These are phyloP conservation scores for Poecile atricapillus DNA, from an alignment of 2,113 vertebrate genomes.

Conservation along the genomic window DNA sequence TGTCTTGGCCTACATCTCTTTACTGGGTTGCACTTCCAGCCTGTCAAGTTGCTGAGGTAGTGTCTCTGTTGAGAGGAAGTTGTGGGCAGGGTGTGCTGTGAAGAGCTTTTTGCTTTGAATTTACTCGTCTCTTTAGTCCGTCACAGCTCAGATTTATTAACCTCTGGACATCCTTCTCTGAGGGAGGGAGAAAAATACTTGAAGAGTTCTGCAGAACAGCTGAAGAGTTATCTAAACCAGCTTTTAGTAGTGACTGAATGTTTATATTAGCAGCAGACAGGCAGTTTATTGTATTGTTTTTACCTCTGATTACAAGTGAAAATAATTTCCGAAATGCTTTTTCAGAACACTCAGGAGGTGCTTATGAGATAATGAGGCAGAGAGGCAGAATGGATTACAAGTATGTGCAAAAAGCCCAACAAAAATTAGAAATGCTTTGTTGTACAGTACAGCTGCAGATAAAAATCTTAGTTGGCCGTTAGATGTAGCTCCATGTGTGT, in stretches of 20 bases:
- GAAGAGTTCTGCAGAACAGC: not conserved
- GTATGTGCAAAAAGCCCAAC: not conserved
- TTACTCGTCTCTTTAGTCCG: slow-evolving; percentile 1
- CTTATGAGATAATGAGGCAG: not conserved
- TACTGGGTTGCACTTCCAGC: not conserved
- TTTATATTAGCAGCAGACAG: not conserved
- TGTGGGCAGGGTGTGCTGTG: not conserved
- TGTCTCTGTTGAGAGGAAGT: not conserved
- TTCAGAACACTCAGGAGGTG: not conserved
- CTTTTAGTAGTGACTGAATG: not conserved
- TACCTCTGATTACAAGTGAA: not conserved
- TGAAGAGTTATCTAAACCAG: not conserved
- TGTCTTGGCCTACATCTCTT: not conserved
- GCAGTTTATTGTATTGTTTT: not conserved
- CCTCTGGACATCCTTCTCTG: not conserved
- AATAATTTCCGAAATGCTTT: slow-evolving; percentile 5
- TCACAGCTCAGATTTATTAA: slow-evolving; percentile 20
- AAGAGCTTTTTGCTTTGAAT: slow-evolving; percentile 3
- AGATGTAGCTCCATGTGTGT: not conserved
- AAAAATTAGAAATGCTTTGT: not conserved
- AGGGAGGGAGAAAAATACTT: not conserved
- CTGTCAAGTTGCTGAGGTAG: not conserved
- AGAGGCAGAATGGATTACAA: not conserved
- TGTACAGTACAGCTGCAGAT: not conserved
- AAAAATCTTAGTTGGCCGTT: not conserved